These are phyloP conservation scores for Caenorhabditis elegans DNA, from an alignment of 1,140 invertebrate species.

Conservation along the genomic window WBcel235 BX284603.4:10836001-10836500, in stretches of 20 bases:
- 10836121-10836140: too few species aligned
- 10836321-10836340: constrained; percentile 41
- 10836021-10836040: background rate
- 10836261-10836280: constrained; percentile 34
- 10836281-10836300: constrained; percentile 34
- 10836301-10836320: constrained; percentile 35
- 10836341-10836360: constrained; percentile 32
- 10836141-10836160: too few species aligned
- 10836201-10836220: too few species aligned
- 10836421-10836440: constrained; percentile 1
- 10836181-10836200: too few species aligned
- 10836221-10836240: too few species aligned
- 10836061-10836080: too few species aligned
- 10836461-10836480: background rate
- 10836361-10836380: constrained; percentile 36
- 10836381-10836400: background rate
- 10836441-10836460: constrained; percentile 5
- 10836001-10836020: too few species aligned
- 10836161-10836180: too few species aligned
- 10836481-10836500: constrained; percentile 11
- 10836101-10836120: too few species aligned
- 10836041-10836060: background rate
- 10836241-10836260: too few species aligned
- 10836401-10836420: constrained; percentile 19
- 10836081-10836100: too few species aligned